phyloP scores from a whole-genome alignment of 2,888 invertebrate species.

The Caenorhabditis sinica region DNA sequence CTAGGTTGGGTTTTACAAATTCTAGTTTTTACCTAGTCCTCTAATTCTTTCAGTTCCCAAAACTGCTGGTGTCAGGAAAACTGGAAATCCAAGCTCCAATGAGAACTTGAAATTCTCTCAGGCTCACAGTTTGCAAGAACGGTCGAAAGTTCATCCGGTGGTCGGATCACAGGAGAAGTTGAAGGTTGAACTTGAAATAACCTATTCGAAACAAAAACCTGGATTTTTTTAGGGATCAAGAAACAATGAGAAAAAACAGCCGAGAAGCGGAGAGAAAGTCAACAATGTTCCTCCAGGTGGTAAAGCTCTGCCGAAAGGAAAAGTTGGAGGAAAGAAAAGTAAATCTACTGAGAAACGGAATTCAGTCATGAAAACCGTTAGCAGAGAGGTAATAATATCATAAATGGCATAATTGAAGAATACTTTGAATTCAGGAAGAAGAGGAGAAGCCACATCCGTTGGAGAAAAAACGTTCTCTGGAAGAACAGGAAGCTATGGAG shows the following conservation, averaged over 20 bases:
- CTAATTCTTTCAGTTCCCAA: background rate
- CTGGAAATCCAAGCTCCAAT: background rate
- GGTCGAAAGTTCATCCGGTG: background rate
- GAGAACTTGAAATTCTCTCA: constrained; percentile 5
- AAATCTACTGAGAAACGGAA: constrained; percentile 2
- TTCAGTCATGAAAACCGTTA: background rate
- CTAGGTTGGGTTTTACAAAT: background rate
- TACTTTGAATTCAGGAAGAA: constrained; percentile 3
- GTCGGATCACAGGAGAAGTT: constrained; percentile 12
- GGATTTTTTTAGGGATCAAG: background rate
- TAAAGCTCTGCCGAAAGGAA: background rate
- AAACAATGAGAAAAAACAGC: background rate
- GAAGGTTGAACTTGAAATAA: background rate
- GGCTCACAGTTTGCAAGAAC: constrained; percentile 1
- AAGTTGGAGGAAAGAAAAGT: constrained; percentile 12
- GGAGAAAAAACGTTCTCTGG: constrained; percentile 31
- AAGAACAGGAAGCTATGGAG: constrained; percentile 34
- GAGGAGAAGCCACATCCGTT: constrained; percentile 7
- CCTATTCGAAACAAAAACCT: background rate
- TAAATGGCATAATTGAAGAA: background rate
- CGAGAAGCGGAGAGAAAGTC: constrained; percentile 25
- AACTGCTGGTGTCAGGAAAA: constrained; percentile 11
- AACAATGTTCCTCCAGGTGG: background rate
- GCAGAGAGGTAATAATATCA: background rate
- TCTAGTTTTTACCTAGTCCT: background rate